These are phyloP conservation scores for Romanogobio albipinnatus DNA, from an alignment of 2,113 vertebrate genomes.

Conservation along the genomic window DNA sequence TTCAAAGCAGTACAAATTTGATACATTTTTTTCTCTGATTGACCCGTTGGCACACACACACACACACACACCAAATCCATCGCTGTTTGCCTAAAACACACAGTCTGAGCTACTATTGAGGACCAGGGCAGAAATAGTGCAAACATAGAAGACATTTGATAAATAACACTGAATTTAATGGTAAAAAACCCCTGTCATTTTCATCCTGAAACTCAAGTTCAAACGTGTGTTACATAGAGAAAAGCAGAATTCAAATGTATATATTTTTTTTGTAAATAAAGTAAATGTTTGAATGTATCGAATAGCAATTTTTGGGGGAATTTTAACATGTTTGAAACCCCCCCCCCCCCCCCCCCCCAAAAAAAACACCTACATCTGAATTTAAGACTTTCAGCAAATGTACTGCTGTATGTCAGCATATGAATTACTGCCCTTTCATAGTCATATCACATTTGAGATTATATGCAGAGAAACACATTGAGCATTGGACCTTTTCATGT, in stretches of 20 bases:
- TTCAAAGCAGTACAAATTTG: background rate
- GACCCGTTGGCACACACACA: background rate
- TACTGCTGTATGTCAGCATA: background rate
- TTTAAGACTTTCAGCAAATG: background rate
- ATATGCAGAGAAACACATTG: slow-evolving; percentile 25
- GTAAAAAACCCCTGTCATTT: background rate
- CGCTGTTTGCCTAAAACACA: background rate
- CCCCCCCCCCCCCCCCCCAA: too few species aligned
- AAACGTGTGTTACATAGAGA: background rate
- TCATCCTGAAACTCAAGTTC: background rate
- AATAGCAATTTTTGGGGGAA: background rate
- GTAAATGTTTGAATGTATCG: background rate
- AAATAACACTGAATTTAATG: background rate
- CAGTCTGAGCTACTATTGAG: background rate
- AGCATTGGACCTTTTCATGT: slow-evolving; percentile 66
- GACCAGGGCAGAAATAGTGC: slow-evolving; percentile 2
- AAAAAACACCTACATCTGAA: background rate
- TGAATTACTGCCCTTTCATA: slow-evolving; percentile 13
- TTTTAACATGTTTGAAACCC: background rate
- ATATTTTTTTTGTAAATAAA: background rate
- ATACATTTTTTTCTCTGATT: background rate
- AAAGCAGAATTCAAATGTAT: background rate
- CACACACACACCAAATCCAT: background rate
- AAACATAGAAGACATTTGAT: background rate
- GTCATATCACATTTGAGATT: slow-evolving; percentile 7